Conservation (phyloP, 2,797 vertebrate species). For the Oryzias sinensis region DNA sequence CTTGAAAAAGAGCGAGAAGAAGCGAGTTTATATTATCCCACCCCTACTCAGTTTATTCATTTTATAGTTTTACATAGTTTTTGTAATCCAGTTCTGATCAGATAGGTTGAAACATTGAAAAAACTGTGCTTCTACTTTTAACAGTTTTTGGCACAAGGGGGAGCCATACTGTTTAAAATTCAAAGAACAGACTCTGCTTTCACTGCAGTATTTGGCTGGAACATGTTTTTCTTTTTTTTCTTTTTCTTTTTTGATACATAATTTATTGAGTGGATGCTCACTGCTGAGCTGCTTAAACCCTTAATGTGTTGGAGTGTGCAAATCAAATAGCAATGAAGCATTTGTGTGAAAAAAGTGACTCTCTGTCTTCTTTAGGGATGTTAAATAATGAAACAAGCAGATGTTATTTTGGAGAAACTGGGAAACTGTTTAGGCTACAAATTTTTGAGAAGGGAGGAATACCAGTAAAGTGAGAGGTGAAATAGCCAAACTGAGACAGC, state of each 20-base stretch:
- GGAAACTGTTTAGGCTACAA: slow-evolving; percentile 1
- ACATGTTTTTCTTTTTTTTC: slow-evolving; percentile 32
- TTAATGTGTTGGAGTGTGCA: slow-evolving; percentile 31
- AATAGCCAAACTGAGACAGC: slow-evolving; percentile 53
- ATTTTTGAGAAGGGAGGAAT: slow-evolving; percentile 15
- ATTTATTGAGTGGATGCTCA: slow-evolving; percentile 57
- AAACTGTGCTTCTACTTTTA: not conserved
- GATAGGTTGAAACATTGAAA: too few species aligned
- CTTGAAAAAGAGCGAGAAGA: too few species aligned
- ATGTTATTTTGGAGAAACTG: slow-evolving; percentile 17
- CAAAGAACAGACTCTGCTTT: slow-evolving; percentile 8
- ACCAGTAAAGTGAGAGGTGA: slow-evolving; percentile 36
- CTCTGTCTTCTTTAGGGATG: slow-evolving; percentile 2
- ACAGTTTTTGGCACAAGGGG: slow-evolving; percentile 67
- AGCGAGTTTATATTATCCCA: too few species aligned
- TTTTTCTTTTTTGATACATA: slow-evolving; percentile 51
- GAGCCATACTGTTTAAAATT: slow-evolving; percentile 76
- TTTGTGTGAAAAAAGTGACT: not conserved
- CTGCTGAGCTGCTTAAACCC: slow-evolving; percentile 43
- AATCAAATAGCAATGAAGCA: slow-evolving; percentile 31
- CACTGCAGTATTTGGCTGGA: slow-evolving; percentile 32
- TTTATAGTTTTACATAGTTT: too few species aligned
- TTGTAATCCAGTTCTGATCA: too few species aligned
- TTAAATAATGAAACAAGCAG: slow-evolving; percentile 14
- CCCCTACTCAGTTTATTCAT: too few species aligned